phyloP scores from a whole-genome alignment of 2,888 invertebrate species.

The Epinotia brunnichana region DNA sequence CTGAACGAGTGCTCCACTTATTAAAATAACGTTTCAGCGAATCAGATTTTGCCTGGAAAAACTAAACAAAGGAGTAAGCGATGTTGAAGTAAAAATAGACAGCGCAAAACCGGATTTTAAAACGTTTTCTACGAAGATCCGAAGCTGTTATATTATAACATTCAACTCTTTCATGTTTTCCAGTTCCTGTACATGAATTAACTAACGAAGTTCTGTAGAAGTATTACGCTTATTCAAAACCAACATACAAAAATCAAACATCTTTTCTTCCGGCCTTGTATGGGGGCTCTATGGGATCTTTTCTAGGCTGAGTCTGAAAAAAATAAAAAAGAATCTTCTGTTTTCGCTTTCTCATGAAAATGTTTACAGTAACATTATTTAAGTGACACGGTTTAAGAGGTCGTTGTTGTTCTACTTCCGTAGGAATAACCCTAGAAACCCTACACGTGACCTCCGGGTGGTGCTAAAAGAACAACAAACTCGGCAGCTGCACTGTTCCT shows the following conservation, averaged over 20 bases:
- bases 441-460: too few relatives aligned
- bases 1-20: constrained; percentile 2
- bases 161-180: neutral
- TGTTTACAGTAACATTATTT: neutral
- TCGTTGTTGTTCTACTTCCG: too few relatives aligned
- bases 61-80: constrained; percentile 26
- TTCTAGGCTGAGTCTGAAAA: too few relatives aligned
- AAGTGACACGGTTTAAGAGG: too few relatives aligned
- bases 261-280: neutral
- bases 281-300: too few relatives aligned
- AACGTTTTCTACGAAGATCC: constrained; percentile 15
- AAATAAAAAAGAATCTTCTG: neutral
- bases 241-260: neutral
- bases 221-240: neutral
- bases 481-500: too few relatives aligned
- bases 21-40: constrained; percentile 27
- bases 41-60: constrained; percentile 32
- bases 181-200: neutral
- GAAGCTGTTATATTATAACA: neutral
- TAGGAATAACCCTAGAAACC: too few relatives aligned
- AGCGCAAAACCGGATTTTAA: constrained; percentile 14
- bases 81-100: constrained; percentile 25
- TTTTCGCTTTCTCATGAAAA: neutral
- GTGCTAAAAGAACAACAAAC: too few relatives aligned
- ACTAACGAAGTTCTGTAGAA: neutral